phyloP scores from a whole-genome alignment of 1,140 invertebrate species.

The Sitophilus oryzae region DNA sequence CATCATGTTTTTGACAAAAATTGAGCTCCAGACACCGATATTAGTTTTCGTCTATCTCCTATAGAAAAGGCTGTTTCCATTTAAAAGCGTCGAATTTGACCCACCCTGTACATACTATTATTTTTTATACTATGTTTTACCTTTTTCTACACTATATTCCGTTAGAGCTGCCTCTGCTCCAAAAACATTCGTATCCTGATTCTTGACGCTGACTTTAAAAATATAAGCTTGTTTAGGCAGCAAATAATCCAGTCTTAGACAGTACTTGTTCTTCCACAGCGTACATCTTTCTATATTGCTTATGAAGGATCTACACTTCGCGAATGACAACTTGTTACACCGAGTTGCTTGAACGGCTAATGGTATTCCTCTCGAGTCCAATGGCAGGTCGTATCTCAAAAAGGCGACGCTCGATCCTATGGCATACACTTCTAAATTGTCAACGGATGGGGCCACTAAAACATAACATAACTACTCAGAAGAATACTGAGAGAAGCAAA shows the following conservation, averaged over 20 bases:
- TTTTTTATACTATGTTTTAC: too few relatives aligned
- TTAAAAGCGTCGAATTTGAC: too few relatives aligned
- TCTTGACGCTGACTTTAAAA: slow-evolving; percentile 30
- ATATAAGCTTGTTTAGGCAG: slow-evolving; percentile 27
- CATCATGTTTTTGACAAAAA: too few relatives aligned
- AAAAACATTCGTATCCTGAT: slow-evolving; percentile 24
- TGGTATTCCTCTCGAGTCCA: slow-evolving; percentile 23
- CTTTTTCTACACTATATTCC: slow-evolving; percentile 24
- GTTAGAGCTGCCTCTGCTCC: slow-evolving; percentile 22
- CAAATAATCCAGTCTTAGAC: slow-evolving; percentile 25
- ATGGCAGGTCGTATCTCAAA: slow-evolving; percentile 31
- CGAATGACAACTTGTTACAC: slow-evolving; percentile 28
- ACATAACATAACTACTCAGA: too few relatives aligned
- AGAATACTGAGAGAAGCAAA: too few relatives aligned
- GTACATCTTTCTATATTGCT: slow-evolving; percentile 22
- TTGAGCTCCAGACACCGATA: too few relatives aligned
- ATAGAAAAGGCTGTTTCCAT: too few relatives aligned
- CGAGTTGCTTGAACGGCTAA: slow-evolving; percentile 21
- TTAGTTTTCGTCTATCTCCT: too few relatives aligned
- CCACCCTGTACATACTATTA: too few relatives aligned
- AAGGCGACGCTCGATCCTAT: slow-evolving; percentile 25
- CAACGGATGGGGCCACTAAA: slow-evolving; percentile 26
- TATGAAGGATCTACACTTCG: slow-evolving; percentile 27
- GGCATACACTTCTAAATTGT: slow-evolving; percentile 33
- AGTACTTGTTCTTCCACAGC: slow-evolving; percentile 30